Evolutionary conservation across 2,113 vertebrate genomes (phyloP).

Genomic region (Nanorana parkeri): DNA sequence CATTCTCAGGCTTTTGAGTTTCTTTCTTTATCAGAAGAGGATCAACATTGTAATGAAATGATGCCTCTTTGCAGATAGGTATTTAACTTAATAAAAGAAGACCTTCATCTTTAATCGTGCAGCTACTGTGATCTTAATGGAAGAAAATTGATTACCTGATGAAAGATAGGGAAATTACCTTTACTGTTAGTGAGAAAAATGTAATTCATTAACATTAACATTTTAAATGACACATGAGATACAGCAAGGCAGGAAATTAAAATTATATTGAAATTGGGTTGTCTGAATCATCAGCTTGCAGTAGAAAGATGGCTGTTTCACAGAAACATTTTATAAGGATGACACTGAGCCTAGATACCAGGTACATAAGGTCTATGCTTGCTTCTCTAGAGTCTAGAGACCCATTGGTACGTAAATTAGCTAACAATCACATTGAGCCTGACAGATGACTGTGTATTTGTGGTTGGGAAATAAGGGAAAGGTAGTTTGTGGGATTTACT

Average conservation of each 20-base stretch:
- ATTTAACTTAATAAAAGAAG: constrained; percentile 45
- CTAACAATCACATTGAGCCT: no score
- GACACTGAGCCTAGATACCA: no score
- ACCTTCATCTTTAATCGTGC: constrained; percentile 36
- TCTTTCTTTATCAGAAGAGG: constrained; percentile 39
- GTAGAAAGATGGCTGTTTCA: neutral
- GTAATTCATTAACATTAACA: neutral
- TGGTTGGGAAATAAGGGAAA: no score
- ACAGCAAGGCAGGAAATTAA: neutral
- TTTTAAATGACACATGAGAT: constrained; percentile 21
- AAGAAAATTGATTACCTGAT: constrained; percentile 44
- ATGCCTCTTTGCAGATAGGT: constrained; percentile 41
- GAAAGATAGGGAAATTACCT: neutral
- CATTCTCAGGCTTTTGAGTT: constrained; percentile 12
- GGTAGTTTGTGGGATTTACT: no score
- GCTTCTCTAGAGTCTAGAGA: no score
- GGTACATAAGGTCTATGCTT: no score
- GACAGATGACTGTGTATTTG: no score
- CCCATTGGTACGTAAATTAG: no score
- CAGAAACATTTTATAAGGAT: no score
- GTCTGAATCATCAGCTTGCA: neutral
- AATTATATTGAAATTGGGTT: neutral
- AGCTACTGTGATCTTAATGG: constrained; percentile 38
- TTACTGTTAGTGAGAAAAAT: neutral
- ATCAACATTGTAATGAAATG: constrained; percentile 47